phyloP scores from a whole-genome alignment of 2,888 invertebrate genomes.

The Bellardia bayeri region DNA sequence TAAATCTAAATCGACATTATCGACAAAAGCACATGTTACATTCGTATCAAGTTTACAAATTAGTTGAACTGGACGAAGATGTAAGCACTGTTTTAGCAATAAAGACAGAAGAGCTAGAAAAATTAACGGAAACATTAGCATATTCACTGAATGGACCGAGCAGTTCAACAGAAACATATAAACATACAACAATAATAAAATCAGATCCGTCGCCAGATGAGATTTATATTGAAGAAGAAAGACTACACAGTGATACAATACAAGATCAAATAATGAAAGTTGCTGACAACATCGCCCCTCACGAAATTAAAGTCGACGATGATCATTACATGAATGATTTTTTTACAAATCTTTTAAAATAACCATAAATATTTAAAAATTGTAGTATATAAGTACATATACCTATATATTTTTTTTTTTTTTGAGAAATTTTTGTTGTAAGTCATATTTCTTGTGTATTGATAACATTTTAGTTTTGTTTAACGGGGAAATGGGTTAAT shows the following conservation, averaged over 20 bases:
- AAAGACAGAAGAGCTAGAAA: slow-evolving; percentile 18
- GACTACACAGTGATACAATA: slow-evolving; percentile 30
- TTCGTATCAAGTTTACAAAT: slow-evolving; percentile 35
- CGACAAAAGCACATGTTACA: slow-evolving; percentile 43
- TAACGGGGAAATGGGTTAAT: too few relatives aligned
- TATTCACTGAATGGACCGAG: neutral
- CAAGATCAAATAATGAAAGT: slow-evolving; percentile 52
- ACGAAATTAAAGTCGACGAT: slow-evolving; percentile 53
- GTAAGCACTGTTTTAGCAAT: slow-evolving; percentile 37
- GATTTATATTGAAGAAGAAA: slow-evolving; percentile 35
- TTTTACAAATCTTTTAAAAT: slow-evolving; percentile 50
- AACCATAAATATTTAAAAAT: neutral
- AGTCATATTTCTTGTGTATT: too few relatives aligned
- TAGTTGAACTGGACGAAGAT: slow-evolving; percentile 39
- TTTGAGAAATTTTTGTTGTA: too few relatives aligned
- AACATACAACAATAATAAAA: slow-evolving; percentile 15
- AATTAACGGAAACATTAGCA: neutral
- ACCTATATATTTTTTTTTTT: too few relatives aligned
- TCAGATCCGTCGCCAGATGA: slow-evolving; percentile 26
- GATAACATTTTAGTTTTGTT: too few relatives aligned
- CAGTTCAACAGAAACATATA: neutral
- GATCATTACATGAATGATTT: slow-evolving; percentile 75
- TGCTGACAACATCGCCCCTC: slow-evolving; percentile 2
- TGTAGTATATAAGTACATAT: too few relatives aligned
- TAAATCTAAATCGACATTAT: slow-evolving; percentile 47